These are phyloP conservation scores for Erethizon dorsatum DNA, from an alignment of 2,797 vertebrate genomes.

Conservation along the genomic window DNA sequence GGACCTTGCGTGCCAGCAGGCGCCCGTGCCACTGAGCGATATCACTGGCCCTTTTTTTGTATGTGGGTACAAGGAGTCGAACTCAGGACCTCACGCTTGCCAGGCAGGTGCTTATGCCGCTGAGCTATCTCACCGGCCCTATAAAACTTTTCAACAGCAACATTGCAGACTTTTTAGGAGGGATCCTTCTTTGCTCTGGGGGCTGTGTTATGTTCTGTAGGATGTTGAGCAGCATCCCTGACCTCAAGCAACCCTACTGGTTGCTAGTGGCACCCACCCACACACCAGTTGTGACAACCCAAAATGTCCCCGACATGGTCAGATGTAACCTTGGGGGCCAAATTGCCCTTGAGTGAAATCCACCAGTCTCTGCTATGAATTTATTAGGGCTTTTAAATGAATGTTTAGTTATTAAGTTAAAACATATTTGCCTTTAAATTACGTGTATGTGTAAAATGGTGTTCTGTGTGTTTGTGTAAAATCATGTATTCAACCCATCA, in stretches of 20 bases:
- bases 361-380: not conserved
- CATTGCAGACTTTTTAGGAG: not conserved
- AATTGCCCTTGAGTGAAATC: not conserved
- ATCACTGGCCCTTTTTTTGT: too few relatives aligned
- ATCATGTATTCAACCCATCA: not conserved
- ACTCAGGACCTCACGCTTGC: too few relatives aligned
- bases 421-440: not conserved
- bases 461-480: not conserved
- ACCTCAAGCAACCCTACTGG: not conserved
- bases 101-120: too few relatives aligned
- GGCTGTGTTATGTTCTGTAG: not conserved
- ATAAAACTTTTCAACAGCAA: not conserved
- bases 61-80: too few relatives aligned
- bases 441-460: not conserved
- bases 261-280: too few relatives aligned
- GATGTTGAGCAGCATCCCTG: not conserved
- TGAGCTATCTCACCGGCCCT: too few relatives aligned
- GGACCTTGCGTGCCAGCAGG: too few relatives aligned
- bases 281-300: not conserved
- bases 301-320: not conserved
- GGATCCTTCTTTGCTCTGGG: not conserved
- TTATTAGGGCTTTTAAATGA: slow-evolving; percentile 5
- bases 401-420: not conserved
- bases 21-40: too few relatives aligned
- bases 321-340: not conserved